These are phyloP conservation scores for Meta bourneti DNA, from an alignment of 2,888 invertebrate genomes.

Conservation along the genomic window DNA sequence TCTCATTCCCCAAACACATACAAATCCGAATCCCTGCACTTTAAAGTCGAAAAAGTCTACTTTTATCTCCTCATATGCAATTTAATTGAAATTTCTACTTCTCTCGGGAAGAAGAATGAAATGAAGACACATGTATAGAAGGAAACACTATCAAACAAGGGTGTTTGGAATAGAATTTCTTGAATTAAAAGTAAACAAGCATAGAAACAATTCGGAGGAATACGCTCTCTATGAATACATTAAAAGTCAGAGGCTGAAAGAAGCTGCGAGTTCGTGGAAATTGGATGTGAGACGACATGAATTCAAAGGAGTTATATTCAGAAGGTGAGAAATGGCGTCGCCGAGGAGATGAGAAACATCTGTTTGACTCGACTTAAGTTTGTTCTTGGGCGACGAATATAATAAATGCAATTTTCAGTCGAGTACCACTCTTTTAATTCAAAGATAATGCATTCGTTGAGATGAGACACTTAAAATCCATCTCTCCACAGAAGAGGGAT, in stretches of 20 bases:
- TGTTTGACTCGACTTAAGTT: background rate
- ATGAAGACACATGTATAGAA: background rate
- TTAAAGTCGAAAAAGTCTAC: background rate
- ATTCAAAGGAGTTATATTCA: background rate
- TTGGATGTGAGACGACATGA: background rate
- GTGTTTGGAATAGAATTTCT: slow-evolving; percentile 1
- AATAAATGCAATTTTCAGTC: background rate
- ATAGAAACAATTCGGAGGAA: slow-evolving; percentile 7
- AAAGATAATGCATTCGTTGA: background rate
- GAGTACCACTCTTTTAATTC: background rate
- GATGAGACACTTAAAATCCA: background rate
- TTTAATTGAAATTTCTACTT: slow-evolving; percentile 33
- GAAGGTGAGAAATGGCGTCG: background rate
- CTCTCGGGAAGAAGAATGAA: background rate
- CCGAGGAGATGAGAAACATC: background rate
- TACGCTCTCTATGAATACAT: slow-evolving; percentile 23
- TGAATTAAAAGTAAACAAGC: slow-evolving; percentile 34
- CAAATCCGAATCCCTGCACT: background rate
- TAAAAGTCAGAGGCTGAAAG: background rate
- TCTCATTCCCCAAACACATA: background rate
- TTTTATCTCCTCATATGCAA: background rate
- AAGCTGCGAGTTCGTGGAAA: background rate
- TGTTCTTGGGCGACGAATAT: background rate
- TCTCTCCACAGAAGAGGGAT: background rate
- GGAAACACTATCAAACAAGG: background rate